Evolutionary conservation across 2,797 vertebrate species (phyloP), one percentile per base, ranked within the genome.

Genomic region (Molothrus ater): DNA sequence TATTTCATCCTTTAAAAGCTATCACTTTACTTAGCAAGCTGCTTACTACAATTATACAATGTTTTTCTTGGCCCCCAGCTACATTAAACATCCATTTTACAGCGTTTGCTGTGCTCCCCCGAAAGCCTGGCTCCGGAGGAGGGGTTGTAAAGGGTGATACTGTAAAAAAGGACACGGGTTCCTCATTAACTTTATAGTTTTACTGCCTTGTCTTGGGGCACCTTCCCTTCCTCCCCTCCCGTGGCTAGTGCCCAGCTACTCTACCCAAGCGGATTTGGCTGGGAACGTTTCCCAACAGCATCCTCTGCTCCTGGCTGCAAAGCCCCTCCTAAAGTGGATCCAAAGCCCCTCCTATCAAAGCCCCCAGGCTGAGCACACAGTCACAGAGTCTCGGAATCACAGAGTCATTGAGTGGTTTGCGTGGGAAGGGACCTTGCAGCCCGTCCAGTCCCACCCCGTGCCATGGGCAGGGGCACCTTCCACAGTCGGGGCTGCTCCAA

Each of bases 11-110:
- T 97, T 96, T 98, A 97, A 98, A 97, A 97, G 98, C 97, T 96
- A 97, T 98, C 97, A 84, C 97, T 98, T 98, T 97, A 98, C 98
- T 97, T 90, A 96, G 97, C 86, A 79, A 97, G 75, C 97, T 97
- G 96, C 97, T 97, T 95, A 96, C 97, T 97, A 97, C 97, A 98
- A 98, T 98, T 98, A 98, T 96, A 94, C 97, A 93, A 93, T 96
- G 98, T 98, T 98, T 98, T 97, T 81, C 97, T 98, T 98, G 97
- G 98, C 97, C 96, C 96, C 94, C 85, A 96, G 97, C 97, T 98
- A 96, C 97, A 97, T 96, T 97, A 98, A 98, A 97, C 97, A 96
- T 97, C 94, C 91, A 96, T 97, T 98, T 98, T 98, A 98, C 95
- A 90, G 97, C 42, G 59, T 86, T 93, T 93, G 96, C 97, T 96